A percentile compares a stretch with the other conserved stretches of the same genome.
Conservation (phyloP, 1,140 invertebrate species). For the Megalopta genalis region DNA sequence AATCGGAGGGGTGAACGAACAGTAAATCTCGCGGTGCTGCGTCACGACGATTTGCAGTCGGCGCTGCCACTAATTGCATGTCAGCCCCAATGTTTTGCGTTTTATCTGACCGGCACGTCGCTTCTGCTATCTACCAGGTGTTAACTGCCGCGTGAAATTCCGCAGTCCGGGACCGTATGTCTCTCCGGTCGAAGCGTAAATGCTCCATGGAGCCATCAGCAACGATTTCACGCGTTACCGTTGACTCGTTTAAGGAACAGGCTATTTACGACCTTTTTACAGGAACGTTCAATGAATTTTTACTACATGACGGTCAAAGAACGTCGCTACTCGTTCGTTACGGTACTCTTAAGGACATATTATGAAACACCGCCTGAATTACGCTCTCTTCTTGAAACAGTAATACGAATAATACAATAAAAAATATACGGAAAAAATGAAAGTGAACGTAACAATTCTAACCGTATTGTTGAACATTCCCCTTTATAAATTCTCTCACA, state of each 20-base stretch:
- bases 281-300: neutral
- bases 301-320: neutral
- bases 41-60: slow-evolving; percentile 56
- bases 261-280: neutral
- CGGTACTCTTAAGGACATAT: no score
- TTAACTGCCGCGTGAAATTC: slow-evolving; percentile 58
- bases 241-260: slow-evolving; percentile 27
- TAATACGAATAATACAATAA: no score
- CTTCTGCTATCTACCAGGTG: slow-evolving; percentile 46
- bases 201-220: slow-evolving; percentile 48
- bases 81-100: slow-evolving; percentile 58
- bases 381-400: no score
- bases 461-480: no score
- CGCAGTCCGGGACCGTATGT: slow-evolving; percentile 24
- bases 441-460: no score
- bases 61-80: slow-evolving; percentile 59
- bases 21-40: slow-evolving; percentile 47
- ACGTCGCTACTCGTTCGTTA: no score
- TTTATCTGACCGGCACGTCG: slow-evolving; percentile 56
- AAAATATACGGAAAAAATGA: no score
- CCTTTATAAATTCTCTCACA: no score
- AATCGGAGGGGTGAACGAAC: slow-evolving; percentile 16
- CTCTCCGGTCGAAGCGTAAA: slow-evolving; percentile 36
- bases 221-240: slow-evolving; percentile 42
- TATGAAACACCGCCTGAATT: no score